Conservation (phyloP, 2,113 vertebrate genomes). For the Lagopus leucura region DNA sequence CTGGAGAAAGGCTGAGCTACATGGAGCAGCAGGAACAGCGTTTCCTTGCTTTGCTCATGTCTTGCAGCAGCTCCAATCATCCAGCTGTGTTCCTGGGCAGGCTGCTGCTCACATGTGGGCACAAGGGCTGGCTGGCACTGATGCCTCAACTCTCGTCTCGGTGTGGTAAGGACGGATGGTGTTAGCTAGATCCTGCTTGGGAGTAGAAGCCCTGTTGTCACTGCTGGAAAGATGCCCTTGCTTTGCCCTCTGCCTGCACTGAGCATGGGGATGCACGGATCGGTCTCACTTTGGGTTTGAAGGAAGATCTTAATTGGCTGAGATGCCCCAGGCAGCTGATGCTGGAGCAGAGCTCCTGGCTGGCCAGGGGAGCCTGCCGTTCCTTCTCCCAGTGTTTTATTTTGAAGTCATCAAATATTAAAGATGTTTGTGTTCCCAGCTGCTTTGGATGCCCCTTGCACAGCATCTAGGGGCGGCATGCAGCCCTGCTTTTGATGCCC, state of each 20-base stretch:
- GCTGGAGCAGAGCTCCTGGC: background rate
- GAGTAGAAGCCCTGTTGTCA: accelerated
- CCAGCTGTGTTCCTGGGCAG: background rate
- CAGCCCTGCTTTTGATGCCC: background rate
- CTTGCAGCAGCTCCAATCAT: background rate
- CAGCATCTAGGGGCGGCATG: background rate
- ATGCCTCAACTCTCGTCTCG: background rate
- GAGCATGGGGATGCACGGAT: background rate
- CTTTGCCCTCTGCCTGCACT: background rate
- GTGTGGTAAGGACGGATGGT: background rate
- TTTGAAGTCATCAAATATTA: constrained; percentile 19
- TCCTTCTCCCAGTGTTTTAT: background rate
- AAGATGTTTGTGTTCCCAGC: background rate
- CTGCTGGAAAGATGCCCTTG: background rate
- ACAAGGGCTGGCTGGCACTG: background rate
- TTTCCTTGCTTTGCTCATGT: background rate
- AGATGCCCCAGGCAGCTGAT: background rate
- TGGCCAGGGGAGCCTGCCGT: background rate
- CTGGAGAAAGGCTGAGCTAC: background rate
- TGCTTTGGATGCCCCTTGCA: background rate
- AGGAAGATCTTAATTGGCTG: background rate
- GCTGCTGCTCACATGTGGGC: accelerated
- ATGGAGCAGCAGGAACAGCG: background rate
- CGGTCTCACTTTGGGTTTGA: background rate
- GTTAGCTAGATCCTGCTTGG: accelerated